phyloP scores from a whole-genome alignment of 2,888 invertebrate genomes.

The Phyto melanocephala region DNA sequence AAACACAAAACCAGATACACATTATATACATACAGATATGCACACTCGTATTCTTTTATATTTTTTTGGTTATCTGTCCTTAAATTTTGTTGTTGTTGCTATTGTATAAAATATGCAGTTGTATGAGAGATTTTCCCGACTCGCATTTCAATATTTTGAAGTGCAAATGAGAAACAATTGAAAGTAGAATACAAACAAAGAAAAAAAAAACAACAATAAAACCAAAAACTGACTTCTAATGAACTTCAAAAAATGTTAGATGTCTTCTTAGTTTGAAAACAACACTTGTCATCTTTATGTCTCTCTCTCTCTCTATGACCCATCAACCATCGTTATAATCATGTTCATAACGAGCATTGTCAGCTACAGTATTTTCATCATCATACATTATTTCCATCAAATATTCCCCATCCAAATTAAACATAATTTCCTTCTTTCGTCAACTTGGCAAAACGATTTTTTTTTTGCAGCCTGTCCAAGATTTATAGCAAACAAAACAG shows the following conservation, averaged over 20 bases:
- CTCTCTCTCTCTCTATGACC: constrained; percentile 67
- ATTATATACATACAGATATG: constrained; percentile 13
- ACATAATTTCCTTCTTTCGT: constrained; percentile 26
- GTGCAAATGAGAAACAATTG: constrained; percentile 50
- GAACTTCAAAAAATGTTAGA: constrained; percentile 75
- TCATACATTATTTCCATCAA: constrained; percentile 36
- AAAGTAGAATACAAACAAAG: constrained; percentile 58
- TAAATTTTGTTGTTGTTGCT: constrained; percentile 23
- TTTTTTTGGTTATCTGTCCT: constrained; percentile 11
- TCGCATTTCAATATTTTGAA: constrained; percentile 45
- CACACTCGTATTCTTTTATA: neutral
- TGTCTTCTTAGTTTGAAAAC: constrained; percentile 66
- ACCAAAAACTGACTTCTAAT: constrained; percentile 72
- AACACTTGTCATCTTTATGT: constrained; percentile 76
- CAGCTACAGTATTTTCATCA: constrained; percentile 18
- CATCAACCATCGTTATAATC: constrained; percentile 64
- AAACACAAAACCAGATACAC: neutral
- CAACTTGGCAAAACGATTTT: constrained; percentile 19
- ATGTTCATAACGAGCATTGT: constrained; percentile 48
- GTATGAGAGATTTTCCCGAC: constrained; percentile 23
- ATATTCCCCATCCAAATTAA: constrained; percentile 38
- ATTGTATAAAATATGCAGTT: constrained; percentile 24
- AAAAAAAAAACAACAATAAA: neutral
- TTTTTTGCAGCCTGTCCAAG: constrained; percentile 38
- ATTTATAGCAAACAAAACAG: neutral